phyloP scores from a whole-genome alignment of 2,888 invertebrate species.

The Drosophila cyrtoloma region DNA sequence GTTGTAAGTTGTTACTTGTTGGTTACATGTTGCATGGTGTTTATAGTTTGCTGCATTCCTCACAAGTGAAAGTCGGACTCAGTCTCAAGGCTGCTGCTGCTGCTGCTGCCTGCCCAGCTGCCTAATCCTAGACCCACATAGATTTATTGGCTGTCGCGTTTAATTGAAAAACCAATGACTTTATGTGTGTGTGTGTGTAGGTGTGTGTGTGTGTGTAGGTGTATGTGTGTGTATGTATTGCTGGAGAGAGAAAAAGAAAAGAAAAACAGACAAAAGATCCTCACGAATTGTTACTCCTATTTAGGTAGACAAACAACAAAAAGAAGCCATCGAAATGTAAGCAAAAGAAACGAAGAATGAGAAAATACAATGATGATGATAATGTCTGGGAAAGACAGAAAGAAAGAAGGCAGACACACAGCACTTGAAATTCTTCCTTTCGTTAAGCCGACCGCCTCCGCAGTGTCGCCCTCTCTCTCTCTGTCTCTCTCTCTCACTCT shows the following conservation, averaged over 20 bases:
- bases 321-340: conserved; percentile 31
- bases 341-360: conserved; percentile 2
- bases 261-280: conserved; percentile 28
- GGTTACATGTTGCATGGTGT: conserved; percentile 25
- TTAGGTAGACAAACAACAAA: conserved; percentile 29
- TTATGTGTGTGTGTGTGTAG: conserved; percentile 9
- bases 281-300: conserved; percentile 13
- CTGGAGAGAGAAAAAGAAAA: too few species aligned
- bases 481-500: background rate
- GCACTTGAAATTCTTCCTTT: conserved; percentile 61
- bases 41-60: conserved; percentile 51
- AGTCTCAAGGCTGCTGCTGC: conserved; percentile 12
- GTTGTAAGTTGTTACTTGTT: conserved; percentile 18
- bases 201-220: conserved; percentile 1
- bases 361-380: conserved; percentile 31
- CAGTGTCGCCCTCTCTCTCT: background rate
- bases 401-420: conserved; percentile 1
- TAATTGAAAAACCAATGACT: conserved; percentile 47
- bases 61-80: conserved; percentile 63
- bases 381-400: conserved; percentile 42
- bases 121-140: conserved; percentile 61
- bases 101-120: conserved; percentile 22
- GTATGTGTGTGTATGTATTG: background rate
- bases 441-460: conserved; percentile 11
- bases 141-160: conserved; percentile 57